These are phyloP conservation scores for Cydia strobilella DNA, from an alignment of 1,140 invertebrate genomes.

Conservation along the genomic window DNA sequence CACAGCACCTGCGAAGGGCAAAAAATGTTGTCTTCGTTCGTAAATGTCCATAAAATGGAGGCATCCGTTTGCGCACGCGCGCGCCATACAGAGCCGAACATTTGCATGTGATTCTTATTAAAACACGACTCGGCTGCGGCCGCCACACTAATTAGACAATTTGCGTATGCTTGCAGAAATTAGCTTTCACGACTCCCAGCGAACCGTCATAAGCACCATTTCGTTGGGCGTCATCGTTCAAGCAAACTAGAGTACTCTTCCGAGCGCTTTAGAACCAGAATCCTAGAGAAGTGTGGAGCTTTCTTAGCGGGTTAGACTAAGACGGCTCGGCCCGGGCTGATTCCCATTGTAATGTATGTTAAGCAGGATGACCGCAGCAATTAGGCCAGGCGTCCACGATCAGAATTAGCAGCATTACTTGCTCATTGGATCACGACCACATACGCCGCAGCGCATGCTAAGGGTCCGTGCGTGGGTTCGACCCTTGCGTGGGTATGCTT, in stretches of 20 bases:
- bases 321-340: constrained; percentile 60
- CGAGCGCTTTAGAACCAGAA: constrained; percentile 33
- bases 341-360: constrained; percentile 74
- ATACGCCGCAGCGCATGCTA: constrained; percentile 51
- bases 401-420: constrained; percentile 59
- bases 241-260: constrained; percentile 30
- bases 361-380: constrained; percentile 66
- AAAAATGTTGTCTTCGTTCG: constrained; percentile 45
- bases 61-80: constrained; percentile 37
- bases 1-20: constrained; percentile 42
- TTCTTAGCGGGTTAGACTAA: constrained; percentile 54
- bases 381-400: constrained; percentile 60
- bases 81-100: constrained; percentile 47
- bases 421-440: constrained; percentile 63
- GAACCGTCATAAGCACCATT: constrained; percentile 24
- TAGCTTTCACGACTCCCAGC: constrained; percentile 33
- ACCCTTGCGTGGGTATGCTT: constrained; percentile 41
- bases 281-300: constrained; percentile 24
- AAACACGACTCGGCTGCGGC: constrained; percentile 48
- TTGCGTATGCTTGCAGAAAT: constrained; percentile 59
- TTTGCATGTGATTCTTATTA: constrained; percentile 66
- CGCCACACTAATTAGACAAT: constrained; percentile 71
- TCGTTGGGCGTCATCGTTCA: neutral
- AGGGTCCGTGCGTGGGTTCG: constrained; percentile 42
- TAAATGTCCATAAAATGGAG: constrained; percentile 43